A percentile compares a stretch with the other conserved stretches of the same genome.
phyloP scores from a whole-genome alignment of 2,888 invertebrate species.

The Phania funesta region DNA sequence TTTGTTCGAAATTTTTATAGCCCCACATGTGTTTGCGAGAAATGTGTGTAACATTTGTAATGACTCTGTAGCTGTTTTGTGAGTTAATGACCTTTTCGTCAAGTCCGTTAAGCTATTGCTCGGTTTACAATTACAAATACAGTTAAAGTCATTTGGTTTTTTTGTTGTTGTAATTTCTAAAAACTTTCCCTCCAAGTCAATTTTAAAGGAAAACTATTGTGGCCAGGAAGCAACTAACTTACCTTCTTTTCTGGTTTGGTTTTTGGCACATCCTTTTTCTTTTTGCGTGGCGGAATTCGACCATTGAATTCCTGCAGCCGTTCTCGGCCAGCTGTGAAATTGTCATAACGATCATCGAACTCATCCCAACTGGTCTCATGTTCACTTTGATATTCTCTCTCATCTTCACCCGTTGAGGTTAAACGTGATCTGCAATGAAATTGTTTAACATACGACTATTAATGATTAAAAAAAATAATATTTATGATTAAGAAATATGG shows the following conservation, averaged over 20 bases:
- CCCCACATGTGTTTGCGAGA: constrained; percentile 20
- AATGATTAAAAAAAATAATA: constrained; percentile 42
- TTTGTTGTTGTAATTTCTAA: no score
- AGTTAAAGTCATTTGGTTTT: no score
- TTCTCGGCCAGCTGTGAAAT: constrained; percentile 79
- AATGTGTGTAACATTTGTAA: constrained; percentile 49
- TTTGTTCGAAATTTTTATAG: constrained; percentile 33
- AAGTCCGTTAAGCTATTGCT: constrained; percentile 17
- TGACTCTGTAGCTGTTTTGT: constrained; percentile 43
- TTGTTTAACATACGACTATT: constrained; percentile 12
- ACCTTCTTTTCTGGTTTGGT: constrained; percentile 75
- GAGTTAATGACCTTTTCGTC: constrained; percentile 62
- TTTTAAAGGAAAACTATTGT: no score
- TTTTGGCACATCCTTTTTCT: constrained; percentile 77
- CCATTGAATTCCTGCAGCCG: constrained; percentile 80
- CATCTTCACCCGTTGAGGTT: constrained; percentile 80
- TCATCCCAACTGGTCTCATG: constrained; percentile 80
- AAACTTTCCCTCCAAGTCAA: no score
- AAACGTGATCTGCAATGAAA: constrained; percentile 76
- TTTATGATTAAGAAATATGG: constrained; percentile 58
- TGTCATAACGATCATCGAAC: constrained; percentile 79
- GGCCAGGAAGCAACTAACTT: constrained; percentile 45
- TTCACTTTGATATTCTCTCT: constrained; percentile 79
- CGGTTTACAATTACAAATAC: neutral
- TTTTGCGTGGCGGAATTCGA: constrained; percentile 80